Percentiles rank a stretch among this genome's conserved stretches.
phyloP scores from a whole-genome alignment of 2,888 invertebrate species.

The Hypsopygia costalis region DNA sequence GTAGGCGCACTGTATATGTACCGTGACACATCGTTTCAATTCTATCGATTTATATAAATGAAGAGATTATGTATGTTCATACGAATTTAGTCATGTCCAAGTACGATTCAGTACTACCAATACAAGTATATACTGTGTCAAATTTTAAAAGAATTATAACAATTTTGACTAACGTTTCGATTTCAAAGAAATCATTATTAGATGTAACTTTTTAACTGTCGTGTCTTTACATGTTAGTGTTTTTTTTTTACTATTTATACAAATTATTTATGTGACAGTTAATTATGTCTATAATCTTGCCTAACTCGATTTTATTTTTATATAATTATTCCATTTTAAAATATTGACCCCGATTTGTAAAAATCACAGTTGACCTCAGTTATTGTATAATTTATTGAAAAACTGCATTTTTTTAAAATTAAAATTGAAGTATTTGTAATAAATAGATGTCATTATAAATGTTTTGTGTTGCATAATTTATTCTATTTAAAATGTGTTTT shows the following conservation, averaged over 20 bases:
- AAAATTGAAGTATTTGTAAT: conserved; percentile 31
- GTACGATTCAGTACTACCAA: conserved; percentile 46
- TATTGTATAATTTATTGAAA: conserved; percentile 24
- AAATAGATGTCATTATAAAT: conserved; percentile 38
- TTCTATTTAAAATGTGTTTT: conserved; percentile 64
- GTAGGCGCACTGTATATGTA: conserved; percentile 32
- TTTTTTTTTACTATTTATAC: conserved; percentile 36
- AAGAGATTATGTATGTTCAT: conserved; percentile 30
- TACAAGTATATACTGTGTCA: conserved; percentile 27
- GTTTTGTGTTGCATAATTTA: conserved; percentile 73
- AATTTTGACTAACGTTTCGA: conserved; percentile 45
- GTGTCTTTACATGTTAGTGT: conserved; percentile 28
- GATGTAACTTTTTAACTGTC: conserved; percentile 29
- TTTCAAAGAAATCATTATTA: conserved; percentile 61
- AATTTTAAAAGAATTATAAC: conserved; percentile 35
- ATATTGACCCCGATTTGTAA: conserved; percentile 27
- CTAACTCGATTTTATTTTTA: conserved; percentile 42
- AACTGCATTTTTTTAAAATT: conserved; percentile 34
- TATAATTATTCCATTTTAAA: conserved; percentile 20
- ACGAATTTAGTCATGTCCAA: conserved; percentile 17
- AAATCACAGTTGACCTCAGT: conserved; percentile 24
- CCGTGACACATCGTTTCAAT: conserved; percentile 41
- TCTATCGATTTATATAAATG: conserved; percentile 29
- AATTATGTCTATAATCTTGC: conserved; percentile 59
- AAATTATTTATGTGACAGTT: conserved; percentile 34